Evolutionary conservation across 2,113 vertebrate species (phyloP).

Genomic region (Helogale parvula): DNA sequence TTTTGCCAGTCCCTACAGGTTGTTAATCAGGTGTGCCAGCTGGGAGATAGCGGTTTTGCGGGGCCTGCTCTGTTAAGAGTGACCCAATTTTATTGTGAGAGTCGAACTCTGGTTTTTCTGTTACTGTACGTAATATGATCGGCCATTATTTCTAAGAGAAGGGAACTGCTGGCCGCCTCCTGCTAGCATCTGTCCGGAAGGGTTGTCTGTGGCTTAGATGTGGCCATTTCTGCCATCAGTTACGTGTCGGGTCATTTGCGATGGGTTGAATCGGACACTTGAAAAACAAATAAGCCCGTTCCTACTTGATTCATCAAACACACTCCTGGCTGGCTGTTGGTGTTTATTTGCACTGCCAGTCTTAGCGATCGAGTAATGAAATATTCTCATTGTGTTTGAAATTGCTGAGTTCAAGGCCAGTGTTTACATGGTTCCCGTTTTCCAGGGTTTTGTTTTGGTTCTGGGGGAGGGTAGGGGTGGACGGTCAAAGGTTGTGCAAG

Average conservation of each 20-base stretch:
- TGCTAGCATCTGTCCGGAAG: background rate
- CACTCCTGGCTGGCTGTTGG: background rate
- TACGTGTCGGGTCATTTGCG: background rate
- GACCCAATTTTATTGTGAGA: slow-evolving; percentile 33
- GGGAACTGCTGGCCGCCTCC: background rate
- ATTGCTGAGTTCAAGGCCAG: background rate
- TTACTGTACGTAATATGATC: background rate
- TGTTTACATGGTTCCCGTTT: background rate
- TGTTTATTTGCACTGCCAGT: slow-evolving; percentile 27
- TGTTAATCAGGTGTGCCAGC: background rate
- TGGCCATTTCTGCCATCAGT: background rate
- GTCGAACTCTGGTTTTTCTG: slow-evolving; percentile 32
- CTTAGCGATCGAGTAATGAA: slow-evolving; percentile 15
- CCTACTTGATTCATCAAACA: background rate
- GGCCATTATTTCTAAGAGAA: slow-evolving; percentile 55
- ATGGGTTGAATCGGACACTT: background rate
- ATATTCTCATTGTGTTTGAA: slow-evolving; percentile 18
- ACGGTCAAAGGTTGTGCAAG: background rate
- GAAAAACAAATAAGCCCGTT: slow-evolving; percentile 13
- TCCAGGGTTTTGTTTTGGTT: background rate
- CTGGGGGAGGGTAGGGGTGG: background rate
- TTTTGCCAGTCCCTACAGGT: background rate
- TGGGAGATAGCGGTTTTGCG: background rate
- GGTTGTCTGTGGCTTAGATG: background rate
- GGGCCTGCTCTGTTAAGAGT: background rate